Base-by-base conservation (phyloP, 2,113 vertebrate genomes). In the Furnarius figulus region DNA sequence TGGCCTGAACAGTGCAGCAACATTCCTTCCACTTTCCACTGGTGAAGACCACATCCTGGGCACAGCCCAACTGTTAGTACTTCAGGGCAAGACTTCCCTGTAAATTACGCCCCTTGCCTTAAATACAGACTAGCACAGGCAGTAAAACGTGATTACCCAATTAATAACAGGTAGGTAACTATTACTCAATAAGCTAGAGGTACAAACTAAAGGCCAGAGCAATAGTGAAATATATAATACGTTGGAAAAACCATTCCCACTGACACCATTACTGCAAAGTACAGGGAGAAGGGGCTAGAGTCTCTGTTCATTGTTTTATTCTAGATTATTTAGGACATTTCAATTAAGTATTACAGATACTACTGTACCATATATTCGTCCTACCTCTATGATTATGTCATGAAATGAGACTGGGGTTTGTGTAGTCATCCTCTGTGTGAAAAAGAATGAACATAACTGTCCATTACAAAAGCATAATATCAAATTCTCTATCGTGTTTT, bases 41-140 rank as follows among this genome's bases (percentile, higher is more conserved):
- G 68, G 44, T 44, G 25, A 89, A 37, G 30, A 80, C 62, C 85
- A 91, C 80, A 74, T 80, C 87, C 84, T 86, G 80, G 40, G 62
- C 50, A 82, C 35, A 74, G 55, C 33, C 74, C 50, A 28, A 20
- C 23, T 74, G 33, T 8, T 27, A n/a, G 31, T n/a, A 78, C 65
- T 31, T 70, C 20, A 73, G 15, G 5, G 53, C 44, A 75, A 6
- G 0, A 35, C 24, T 44, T 78, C 56, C 55, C 61, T 82, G 27
- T 39, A 66, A 82, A 77, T 66, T 87, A 85, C 12, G 30, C 14
- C 49, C 55, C 20, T 37, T 75, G 50, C 33, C 56, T 74, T 70
- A 55, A 85, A 62, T 12, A 61, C n/a, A 21, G 40, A 78, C 25
- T 30, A 81, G 35, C 16, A 33, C 30, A 56, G 78, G 56, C 44